Evolutionary conservation across 2,113 vertebrate species (phyloP), one percentile per base, ranked within the genome.

Genomic region (Petrocephalus zakoni): DNA sequence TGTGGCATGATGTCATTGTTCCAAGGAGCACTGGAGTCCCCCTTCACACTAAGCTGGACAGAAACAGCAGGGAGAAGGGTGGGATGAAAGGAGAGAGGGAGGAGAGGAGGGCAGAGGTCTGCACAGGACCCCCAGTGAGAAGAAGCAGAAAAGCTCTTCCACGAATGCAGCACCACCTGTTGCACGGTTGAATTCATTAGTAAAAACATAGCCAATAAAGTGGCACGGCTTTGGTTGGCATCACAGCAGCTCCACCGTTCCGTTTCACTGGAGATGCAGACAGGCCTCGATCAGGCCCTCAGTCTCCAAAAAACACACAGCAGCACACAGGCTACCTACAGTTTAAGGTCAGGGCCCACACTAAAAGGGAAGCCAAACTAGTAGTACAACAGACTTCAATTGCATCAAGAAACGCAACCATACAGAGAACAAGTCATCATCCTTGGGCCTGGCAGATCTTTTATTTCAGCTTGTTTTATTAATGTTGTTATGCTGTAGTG

Each of bases 1-100:
- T 34, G 51, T 2, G 37, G 51, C 17, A 13, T 58, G 29, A 6
- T 4, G 25, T 13, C 11, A 56, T 15, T 4, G 15, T 34, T 85
- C 13, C 22, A 64, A 68, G 91, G 61, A 29, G 25, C 51, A 88
- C 68, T 78, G 46, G 78, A 81, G 51, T 82, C 64, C 47, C 51
- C 13, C 25, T 15, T 84, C 13, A 49, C 9, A 53, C 75, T 87
- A 13, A n/a, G 25, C n/a, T 13, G 61, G 25, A 68, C 61, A 29
- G 3, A 29, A 68, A 68, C 0, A 9, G n/a, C n/a, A 68, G 10
- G 61, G 61, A 55, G 13, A 4, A 68, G 61, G 25, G 25, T 0
- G 10, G 61, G 61, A 68, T 25, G 25, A 68, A 68, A 68, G 3
- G 25, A 68, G 25, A 29, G 25, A 13, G 25, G 61, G 25, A 68